Base-by-base conservation (phyloP, 1,140 invertebrate species). In the Conopomorpha cramerella region DNA sequence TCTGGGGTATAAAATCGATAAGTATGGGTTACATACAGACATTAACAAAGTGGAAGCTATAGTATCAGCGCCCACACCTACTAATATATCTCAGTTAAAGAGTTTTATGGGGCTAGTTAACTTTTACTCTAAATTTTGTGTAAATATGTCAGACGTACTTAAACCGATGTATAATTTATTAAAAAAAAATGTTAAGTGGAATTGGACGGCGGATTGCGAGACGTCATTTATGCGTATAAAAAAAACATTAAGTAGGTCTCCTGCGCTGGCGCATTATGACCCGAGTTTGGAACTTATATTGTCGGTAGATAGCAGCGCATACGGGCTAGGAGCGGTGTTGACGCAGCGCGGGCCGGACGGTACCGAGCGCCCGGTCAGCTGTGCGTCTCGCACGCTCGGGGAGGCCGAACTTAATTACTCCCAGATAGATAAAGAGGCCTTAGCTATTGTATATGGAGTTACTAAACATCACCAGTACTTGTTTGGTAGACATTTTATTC, bases 301-400 rank as follows among this genome's bases (percentile, higher is more conserved):
- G 11, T 54, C 67, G 10, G 59, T 59, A 12, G 80, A 83, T 55
- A 73, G 78, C 3, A 68, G 54, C 17, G 35, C 47, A 0, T 60
- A 56, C 43, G 78, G 71, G 7, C 43, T 82, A 3, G 73, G 73
- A 0, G 59, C 54, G 7, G 54, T 77, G 2, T 30, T 82, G 1
- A 55, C 51, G 1, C 78, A 82, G 38, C 30, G 16, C 3, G 30
- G 48, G 10, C 15, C 42, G 15, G 49, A 71, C 45, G 55, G 47
- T 16, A 14, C 19, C 1, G 59, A 74, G 40, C 34, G 43, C 34
- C 76, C 77, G 4, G 71, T 83, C n/a, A 47, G 53, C 7, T 80
- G 45, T 47, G 70, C 66, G 3, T 81, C 77, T 8, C 43, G 60
- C 25, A 19, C 39, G 12, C 31, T 25, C 8, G 40, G 28, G 16